Conservation (phyloP, 2,888 invertebrate genomes). For the Ectemnius continuus region DNA sequence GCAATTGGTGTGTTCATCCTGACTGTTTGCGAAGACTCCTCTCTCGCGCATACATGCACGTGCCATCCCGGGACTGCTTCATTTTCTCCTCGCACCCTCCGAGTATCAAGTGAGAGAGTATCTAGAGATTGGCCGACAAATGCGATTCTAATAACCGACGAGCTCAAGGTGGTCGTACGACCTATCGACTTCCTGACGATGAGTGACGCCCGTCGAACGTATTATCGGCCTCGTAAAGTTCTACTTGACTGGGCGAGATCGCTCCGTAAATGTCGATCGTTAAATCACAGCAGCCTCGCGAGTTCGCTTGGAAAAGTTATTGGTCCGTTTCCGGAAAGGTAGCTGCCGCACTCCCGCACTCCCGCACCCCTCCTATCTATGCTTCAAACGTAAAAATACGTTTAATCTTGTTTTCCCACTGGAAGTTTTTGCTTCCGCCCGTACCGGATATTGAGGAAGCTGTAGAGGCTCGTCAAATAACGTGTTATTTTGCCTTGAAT, state of each 20-base stretch:
- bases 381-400: constrained; percentile 54
- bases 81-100: not conserved
- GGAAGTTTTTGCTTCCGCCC: constrained; percentile 26
- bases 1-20: not conserved
- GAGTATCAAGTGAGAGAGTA: constrained; percentile 29
- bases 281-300: constrained; percentile 48
- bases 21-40: constrained; percentile 3
- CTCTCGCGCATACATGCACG: constrained; percentile 14
- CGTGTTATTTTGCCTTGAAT: constrained; percentile 16
- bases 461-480: constrained; percentile 19
- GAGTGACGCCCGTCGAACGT: constrained; percentile 60
- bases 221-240: constrained; percentile 63
- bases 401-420: constrained; percentile 60
- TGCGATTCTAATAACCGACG: constrained; percentile 54
- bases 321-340: constrained; percentile 53
- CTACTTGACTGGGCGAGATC: constrained; percentile 50
- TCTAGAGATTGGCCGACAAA: constrained; percentile 45
- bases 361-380: constrained; percentile 6
- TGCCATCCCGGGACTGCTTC: no score
- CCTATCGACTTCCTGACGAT: constrained; percentile 55
- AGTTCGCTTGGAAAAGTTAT: constrained; percentile 42
- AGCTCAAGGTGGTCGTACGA: constrained; percentile 24
- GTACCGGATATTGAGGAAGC: constrained; percentile 7
- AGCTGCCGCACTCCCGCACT: constrained; percentile 14
- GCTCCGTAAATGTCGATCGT: constrained; percentile 59